Conservation (phyloP, 2,888 invertebrate species). For the Acheta domesticus region DNA sequence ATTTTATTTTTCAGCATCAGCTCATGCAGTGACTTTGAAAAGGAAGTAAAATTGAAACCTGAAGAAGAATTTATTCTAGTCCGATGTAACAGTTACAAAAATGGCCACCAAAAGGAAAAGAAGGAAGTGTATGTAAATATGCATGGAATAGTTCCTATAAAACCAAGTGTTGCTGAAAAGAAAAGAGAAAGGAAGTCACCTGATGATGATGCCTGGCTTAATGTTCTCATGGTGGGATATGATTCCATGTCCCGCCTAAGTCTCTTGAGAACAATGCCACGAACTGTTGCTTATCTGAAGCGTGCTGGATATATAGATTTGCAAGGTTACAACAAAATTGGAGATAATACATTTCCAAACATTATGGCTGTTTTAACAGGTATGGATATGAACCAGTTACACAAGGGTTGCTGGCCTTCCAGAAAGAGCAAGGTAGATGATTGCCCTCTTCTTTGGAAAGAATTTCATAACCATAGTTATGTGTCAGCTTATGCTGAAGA, state of each 20-base stretch:
- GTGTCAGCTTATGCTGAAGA: slow-evolving; percentile 80
- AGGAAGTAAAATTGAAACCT: slow-evolving; percentile 44
- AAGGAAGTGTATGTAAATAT: slow-evolving; percentile 53
- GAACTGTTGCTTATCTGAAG: slow-evolving; percentile 63
- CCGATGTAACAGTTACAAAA: slow-evolving; percentile 47
- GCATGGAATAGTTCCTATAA: slow-evolving; percentile 53
- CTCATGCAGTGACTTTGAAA: slow-evolving; percentile 51
- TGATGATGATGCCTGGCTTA: slow-evolving; percentile 20
- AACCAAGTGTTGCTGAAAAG: not conserved
- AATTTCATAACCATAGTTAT: slow-evolving; percentile 67
- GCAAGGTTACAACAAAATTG: slow-evolving; percentile 64
- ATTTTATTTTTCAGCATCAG: slow-evolving; percentile 45
- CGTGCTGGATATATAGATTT: slow-evolving; percentile 67
- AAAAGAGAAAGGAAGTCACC: not conserved
- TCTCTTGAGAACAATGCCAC: slow-evolving; percentile 70
- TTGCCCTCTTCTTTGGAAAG: slow-evolving; percentile 74
- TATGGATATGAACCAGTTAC: slow-evolving; percentile 46
- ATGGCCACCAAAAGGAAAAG: slow-evolving; percentile 34
- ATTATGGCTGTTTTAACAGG: slow-evolving; percentile 79
- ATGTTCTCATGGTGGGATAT: slow-evolving; percentile 73
- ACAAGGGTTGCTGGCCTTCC: slow-evolving; percentile 41
- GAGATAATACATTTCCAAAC: slow-evolving; percentile 89
- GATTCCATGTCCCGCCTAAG: slow-evolving; percentile 82
- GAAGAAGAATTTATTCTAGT: slow-evolving; percentile 53
- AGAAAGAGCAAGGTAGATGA: slow-evolving; percentile 56